Base-by-base conservation (phyloP, 2,113 vertebrate species). In the Theristicus caerulescens region DNA sequence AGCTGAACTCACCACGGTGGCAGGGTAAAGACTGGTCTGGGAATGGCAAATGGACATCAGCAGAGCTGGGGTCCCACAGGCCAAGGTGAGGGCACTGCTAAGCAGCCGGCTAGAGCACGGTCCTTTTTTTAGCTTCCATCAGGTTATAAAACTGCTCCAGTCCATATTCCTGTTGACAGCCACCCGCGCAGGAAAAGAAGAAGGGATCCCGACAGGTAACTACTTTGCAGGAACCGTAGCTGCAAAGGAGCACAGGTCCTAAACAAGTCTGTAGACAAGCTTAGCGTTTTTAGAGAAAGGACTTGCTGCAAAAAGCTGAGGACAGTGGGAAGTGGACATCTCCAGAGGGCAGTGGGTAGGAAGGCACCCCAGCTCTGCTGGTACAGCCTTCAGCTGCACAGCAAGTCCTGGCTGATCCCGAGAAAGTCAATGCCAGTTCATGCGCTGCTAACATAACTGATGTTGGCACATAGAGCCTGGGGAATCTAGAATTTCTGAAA, bases 1-100 rank as follows among this genome's bases (percentile, higher is more conserved):
- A 65, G 44, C 73, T 29, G 9, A 36, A 42, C 9, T 29, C 10
- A 0, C 15, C 1, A 0, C 2, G 0, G 3, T 11, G 29, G 12
- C 4, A 3, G 31, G 34, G 24, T 26, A 38, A 76, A 86, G 22
- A 18, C 21, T 2, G 3, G 8, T 34, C 34, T 44, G 59, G 31
- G 67, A 72, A 71, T 16, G 18, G 36, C 54, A 34, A 31, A 36
- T 38, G 29, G 32, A 71, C 24, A 6, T 4, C 5, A 2, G 24
- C 26, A 82, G n/a, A 54, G 21, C 22, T 42, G 32, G 34, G 16
- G 20, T 44, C 24, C 49, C 2, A 2, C 54, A 24, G 36, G 34
- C 13, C 38, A 46, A 69, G 10, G 34, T 31, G 29, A 54, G 11
- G 38, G 18, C 2, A 0, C 57, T 67, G 42, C 38, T 52, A 32